Evolutionary conservation across 1,140 invertebrate species (phyloP).

Genomic region (Coenobita brevimanus): DNA sequence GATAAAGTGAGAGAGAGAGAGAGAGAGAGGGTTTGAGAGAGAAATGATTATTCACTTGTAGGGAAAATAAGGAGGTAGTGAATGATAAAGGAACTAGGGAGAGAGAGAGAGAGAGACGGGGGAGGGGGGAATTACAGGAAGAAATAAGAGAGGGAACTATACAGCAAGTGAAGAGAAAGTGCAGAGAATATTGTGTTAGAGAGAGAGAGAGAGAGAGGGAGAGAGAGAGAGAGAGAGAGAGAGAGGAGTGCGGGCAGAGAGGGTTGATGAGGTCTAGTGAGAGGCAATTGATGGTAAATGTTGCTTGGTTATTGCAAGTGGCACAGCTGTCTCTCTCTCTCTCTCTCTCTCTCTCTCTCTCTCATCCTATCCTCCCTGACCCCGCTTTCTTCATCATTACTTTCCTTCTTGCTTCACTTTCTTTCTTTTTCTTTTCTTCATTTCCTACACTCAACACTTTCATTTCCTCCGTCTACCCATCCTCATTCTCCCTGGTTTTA

Average conservation of each 20-base stretch:
- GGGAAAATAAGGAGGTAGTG: too few relatives aligned
- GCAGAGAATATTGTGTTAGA: background rate
- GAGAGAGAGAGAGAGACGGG: conserved; percentile 28
- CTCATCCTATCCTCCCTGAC: background rate
- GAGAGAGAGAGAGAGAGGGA: background rate
- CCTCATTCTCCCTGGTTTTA: background rate
- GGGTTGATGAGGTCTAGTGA: too few relatives aligned
- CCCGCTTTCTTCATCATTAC: background rate
- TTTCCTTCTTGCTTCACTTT: too few relatives aligned
- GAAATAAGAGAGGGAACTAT: too few relatives aligned
- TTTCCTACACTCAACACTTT: too few relatives aligned
- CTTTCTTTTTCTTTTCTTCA: too few relatives aligned
- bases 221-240: conserved; percentile 10
- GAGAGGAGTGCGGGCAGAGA: background rate
- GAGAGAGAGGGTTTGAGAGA: background rate
- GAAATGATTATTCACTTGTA: background rate
- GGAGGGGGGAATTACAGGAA: too few relatives aligned
- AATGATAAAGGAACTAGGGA: too few relatives aligned
- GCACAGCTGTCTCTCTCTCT: conserved; percentile 18
- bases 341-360: background rate
- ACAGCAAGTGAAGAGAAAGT: background rate
- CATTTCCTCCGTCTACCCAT: too few relatives aligned
- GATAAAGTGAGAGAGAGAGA: too few relatives aligned
- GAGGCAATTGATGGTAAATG: conserved; percentile 33
- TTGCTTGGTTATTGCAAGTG: conserved; percentile 32